Percentiles rank a stretch among this genome's conserved stretches.
phyloP scores from a whole-genome alignment of 53 echinoderm and acorn worm species.

The Echinarachnius parma region DNA sequence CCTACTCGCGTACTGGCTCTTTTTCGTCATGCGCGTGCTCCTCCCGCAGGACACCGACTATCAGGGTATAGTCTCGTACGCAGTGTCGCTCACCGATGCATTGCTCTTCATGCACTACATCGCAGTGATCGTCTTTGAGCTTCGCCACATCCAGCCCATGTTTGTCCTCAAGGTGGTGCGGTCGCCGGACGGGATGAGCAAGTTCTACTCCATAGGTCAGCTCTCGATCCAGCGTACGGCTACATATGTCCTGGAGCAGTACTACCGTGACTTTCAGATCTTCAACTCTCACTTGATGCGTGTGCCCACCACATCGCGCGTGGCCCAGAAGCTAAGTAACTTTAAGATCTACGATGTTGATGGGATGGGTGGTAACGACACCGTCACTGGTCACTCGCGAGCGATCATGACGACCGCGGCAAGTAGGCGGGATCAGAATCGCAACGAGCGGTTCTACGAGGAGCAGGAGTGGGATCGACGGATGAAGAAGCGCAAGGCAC shows the following conservation, averaged over 20 bases:
- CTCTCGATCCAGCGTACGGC: slow-evolving; percentile 91
- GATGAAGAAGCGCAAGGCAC: slow-evolving; percentile 83
- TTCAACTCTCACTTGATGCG: slow-evolving; percentile 83
- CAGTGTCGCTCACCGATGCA: slow-evolving; percentile 87
- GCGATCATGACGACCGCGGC: slow-evolving; percentile 95
- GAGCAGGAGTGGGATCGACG: slow-evolving; percentile 95
- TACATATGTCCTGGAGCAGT: slow-evolving; percentile 82
- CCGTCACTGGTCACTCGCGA: slow-evolving; percentile 76
- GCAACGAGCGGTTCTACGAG: slow-evolving; percentile 96
- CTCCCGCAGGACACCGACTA: slow-evolving; percentile 50
- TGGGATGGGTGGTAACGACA: slow-evolving; percentile 66
- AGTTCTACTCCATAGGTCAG: slow-evolving; percentile 84
- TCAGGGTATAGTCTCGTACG: slow-evolving; percentile 71
- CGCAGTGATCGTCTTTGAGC: slow-evolving; percentile 83
- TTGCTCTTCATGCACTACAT: slow-evolving; percentile 91
- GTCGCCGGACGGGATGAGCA: slow-evolving; percentile 81
- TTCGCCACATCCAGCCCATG: slow-evolving; percentile 80
- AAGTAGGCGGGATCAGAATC: slow-evolving; percentile 74
- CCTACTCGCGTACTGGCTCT: slow-evolving; percentile 89
- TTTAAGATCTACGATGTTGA: slow-evolving; percentile 97
- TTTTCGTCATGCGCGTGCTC: slow-evolving; percentile 81
- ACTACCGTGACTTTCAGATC: slow-evolving; percentile 90
- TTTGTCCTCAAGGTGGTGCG: slow-evolving; percentile 89
- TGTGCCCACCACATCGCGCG: slow-evolving; percentile 76
- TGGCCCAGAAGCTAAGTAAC: slow-evolving; percentile 71